Evolutionary conservation across 2,797 vertebrate genomes (phyloP).

Genomic region (Sorex maritimensis): DNA sequence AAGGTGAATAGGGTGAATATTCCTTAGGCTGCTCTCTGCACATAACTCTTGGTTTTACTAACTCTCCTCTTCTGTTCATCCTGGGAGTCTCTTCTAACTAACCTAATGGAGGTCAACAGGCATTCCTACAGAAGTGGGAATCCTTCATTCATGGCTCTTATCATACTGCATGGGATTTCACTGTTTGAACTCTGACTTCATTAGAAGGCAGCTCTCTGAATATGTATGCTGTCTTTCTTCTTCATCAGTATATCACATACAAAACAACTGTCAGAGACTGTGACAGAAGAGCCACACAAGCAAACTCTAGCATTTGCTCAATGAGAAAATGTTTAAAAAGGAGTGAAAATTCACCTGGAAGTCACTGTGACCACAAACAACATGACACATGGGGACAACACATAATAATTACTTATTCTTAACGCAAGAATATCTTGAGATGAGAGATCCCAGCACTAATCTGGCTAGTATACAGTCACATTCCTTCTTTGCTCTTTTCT

Average conservation of each 20-base stretch:
- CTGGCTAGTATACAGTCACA: not conserved
- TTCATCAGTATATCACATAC: not conserved
- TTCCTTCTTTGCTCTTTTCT: not conserved
- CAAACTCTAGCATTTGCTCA: not conserved
- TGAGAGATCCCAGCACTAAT: conserved; percentile 1
- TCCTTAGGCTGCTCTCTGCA: conserved; percentile 7
- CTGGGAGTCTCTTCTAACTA: not conserved
- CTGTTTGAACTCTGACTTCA: not conserved
- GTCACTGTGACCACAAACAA: not conserved
- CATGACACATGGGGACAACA: not conserved
- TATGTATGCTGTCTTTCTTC: not conserved
- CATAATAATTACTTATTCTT: not conserved
- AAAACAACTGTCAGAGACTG: not conserved
- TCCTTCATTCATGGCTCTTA: not conserved
- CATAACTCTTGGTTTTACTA: conserved; percentile 30
- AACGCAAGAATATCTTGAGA: not conserved
- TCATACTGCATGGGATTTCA: not conserved
- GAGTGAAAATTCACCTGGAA: conserved; percentile 20
- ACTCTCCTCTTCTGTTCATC: not conserved
- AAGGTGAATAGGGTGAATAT: not conserved
- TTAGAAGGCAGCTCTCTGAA: not conserved
- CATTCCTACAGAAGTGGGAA: not conserved
- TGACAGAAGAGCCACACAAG: not conserved
- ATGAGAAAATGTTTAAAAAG: conserved; percentile 16
- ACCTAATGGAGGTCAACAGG: not conserved